These are phyloP conservation scores for Zoanthus sansibaricus DNA, from an alignment of 92 coral and sea anemone species.

Conservation along the genomic window DNA sequence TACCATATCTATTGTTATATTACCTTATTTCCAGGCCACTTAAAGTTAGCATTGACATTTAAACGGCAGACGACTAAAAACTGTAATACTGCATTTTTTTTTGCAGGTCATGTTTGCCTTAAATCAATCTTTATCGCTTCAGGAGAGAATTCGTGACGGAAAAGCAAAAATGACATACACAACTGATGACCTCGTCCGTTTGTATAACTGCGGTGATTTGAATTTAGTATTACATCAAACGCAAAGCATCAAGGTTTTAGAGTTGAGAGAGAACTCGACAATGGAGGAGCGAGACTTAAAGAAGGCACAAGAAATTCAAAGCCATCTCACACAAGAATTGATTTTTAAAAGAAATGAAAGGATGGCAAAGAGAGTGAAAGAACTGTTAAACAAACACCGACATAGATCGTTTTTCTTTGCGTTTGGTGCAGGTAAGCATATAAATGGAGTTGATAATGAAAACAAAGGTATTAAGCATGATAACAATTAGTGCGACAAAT, in stretches of 20 bases:
- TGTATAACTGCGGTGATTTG: slow-evolving; percentile 97
- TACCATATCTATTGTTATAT: no score
- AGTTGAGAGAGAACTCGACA: slow-evolving; percentile 72
- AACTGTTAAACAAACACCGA: slow-evolving; percentile 73
- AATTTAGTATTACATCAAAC: slow-evolving; percentile 82
- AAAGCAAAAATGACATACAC: slow-evolving; percentile 82
- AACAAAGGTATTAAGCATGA: no score
- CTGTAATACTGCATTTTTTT: neutral
- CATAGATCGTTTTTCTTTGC: slow-evolving; percentile 94
- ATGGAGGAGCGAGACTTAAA: slow-evolving; percentile 58
- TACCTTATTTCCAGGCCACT: no score
- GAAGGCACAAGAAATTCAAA: slow-evolving; percentile 78
- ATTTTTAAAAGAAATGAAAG: slow-evolving; percentile 86
- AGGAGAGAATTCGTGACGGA: slow-evolving; percentile 88
- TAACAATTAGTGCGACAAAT: no score
- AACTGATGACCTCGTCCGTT: slow-evolving; percentile 92
- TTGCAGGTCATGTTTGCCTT: slow-evolving; percentile 88
- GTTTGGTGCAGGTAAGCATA: slow-evolving; percentile 91
- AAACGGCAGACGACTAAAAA: no score
- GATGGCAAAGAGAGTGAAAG: slow-evolving; percentile 90
- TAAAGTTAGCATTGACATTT: no score
- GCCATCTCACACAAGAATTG: slow-evolving; percentile 79
- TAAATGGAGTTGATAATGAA: neutral
- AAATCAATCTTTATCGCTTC: slow-evolving; percentile 88
- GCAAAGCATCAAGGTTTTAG: slow-evolving; percentile 73